Conservation (phyloP, 2,113 vertebrate genomes). For the Rhineura floridana region DNA sequence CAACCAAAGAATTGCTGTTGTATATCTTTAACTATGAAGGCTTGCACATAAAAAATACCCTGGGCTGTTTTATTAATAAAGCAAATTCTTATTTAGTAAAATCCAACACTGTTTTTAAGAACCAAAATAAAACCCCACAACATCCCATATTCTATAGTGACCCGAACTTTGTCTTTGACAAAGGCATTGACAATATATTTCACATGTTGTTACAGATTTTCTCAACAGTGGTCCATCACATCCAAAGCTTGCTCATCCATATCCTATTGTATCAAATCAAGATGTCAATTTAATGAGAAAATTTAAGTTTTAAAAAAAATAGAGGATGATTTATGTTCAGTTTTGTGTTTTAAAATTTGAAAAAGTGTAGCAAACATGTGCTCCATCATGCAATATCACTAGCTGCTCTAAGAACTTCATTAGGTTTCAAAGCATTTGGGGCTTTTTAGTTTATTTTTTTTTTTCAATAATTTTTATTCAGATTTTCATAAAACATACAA, state of each 20-base stretch:
- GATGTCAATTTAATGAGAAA: neutral
- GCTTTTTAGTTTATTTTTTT: no score
- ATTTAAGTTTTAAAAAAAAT: neutral
- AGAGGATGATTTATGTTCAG: neutral
- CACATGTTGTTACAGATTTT: conserved; percentile 35
- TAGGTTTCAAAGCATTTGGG: neutral
- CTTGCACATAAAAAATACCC: conserved; percentile 67
- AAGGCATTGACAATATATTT: neutral
- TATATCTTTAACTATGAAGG: conserved; percentile 80
- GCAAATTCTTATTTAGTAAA: conserved; percentile 55
- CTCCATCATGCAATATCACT: neutral
- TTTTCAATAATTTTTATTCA: no score
- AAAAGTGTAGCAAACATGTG: conserved; percentile 11
- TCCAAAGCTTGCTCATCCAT: neutral
- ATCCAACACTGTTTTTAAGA: conserved; percentile 25
- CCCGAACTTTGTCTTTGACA: neutral
- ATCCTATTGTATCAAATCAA: neutral
- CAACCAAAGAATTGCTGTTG: conserved; percentile 86
- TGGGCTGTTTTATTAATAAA: conserved; percentile 75
- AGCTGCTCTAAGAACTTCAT: neutral
- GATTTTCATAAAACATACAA: no score
- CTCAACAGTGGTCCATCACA: accelerated
- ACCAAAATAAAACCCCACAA: neutral
- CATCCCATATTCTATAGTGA: neutral
- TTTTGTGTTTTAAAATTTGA: neutral